phyloP scores from a whole-genome alignment of 1,140 invertebrate genomes.

The Scaptomyza montana region DNA sequence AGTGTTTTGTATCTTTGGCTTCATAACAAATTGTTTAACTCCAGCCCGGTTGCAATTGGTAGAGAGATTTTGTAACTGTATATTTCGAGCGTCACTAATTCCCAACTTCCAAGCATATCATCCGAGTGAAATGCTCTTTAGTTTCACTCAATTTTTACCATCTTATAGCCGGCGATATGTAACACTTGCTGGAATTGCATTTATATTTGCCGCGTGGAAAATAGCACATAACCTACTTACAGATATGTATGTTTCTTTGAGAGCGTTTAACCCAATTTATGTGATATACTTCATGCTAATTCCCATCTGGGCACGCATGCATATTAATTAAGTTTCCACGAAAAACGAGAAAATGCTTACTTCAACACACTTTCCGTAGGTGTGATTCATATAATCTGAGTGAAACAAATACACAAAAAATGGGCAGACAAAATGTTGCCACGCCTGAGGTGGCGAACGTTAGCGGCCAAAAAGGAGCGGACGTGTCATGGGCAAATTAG shows the following conservation, averaged over 20 bases:
- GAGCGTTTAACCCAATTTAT: not conserved
- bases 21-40: too few relatives aligned
- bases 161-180: too few relatives aligned
- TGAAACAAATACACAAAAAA: not conserved
- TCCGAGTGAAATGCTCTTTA: too few relatives aligned
- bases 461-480: conserved; percentile 8
- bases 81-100: not conserved
- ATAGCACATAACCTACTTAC: too few relatives aligned
- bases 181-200: too few relatives aligned
- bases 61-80: not conserved
- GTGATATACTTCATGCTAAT: not conserved
- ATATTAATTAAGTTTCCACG: conserved; percentile 38
- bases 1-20: not conserved
- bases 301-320: not conserved
- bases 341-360: conserved; percentile 9
- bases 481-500: conserved; percentile 53
- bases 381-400: not conserved
- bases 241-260: not conserved
- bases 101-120: too few relatives aligned
- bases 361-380: not conserved
- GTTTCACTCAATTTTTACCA: too few relatives aligned
- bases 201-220: too few relatives aligned
- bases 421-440: conserved; percentile 58
- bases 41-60: too few relatives aligned
- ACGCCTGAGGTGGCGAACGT: not conserved